Percentiles rank a stretch among this genome's conserved stretches.
Evolutionary conservation across 2,888 invertebrate genomes (phyloP).

Genomic region (Abrostola tripartita): DNA sequence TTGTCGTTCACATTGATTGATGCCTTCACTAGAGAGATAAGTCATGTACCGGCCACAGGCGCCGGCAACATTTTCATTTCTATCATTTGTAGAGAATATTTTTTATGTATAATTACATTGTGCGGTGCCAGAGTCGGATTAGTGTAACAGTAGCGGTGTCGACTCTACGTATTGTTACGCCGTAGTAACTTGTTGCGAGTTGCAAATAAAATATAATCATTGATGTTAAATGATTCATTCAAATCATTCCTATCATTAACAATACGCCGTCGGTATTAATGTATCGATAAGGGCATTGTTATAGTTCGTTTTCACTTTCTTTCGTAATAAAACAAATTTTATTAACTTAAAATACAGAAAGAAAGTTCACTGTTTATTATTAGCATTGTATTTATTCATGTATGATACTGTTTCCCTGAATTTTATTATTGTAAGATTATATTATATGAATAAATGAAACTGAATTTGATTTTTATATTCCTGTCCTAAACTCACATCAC

Average conservation of each 20-base stretch:
- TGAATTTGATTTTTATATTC: conserved; percentile 58
- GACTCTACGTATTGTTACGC: conserved; percentile 65
- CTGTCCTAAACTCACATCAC: background rate
- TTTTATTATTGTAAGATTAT: conserved; percentile 87
- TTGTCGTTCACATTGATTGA: conserved; percentile 73
- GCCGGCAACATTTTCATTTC: conserved; percentile 29
- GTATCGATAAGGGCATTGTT: conserved; percentile 65
- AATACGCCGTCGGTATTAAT: conserved; percentile 63
- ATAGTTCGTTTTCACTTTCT: conserved; percentile 70
- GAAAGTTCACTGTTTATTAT: conserved; percentile 81
- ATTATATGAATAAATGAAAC: conserved; percentile 79
- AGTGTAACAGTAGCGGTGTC: conserved; percentile 43
- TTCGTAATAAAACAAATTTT: conserved; percentile 71
- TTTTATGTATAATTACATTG: conserved; percentile 43
- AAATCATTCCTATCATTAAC: conserved; percentile 84
- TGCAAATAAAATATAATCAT: conserved; percentile 65
- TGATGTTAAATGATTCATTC: conserved; percentile 75
- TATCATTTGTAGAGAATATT: conserved; percentile 58
- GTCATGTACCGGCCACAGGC: conserved; percentile 59
- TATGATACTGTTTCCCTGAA: conserved; percentile 88
- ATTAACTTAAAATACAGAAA: conserved; percentile 75
- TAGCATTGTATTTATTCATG: conserved; percentile 88
- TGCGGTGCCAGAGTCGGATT: conserved; percentile 36
- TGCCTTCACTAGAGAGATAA: conserved; percentile 79
- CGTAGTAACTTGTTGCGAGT: conserved; percentile 65